Percentiles rank a stretch among this genome's conserved stretches.
Conservation (phyloP, 2,113 vertebrate genomes). For the Galbula dea region DNA sequence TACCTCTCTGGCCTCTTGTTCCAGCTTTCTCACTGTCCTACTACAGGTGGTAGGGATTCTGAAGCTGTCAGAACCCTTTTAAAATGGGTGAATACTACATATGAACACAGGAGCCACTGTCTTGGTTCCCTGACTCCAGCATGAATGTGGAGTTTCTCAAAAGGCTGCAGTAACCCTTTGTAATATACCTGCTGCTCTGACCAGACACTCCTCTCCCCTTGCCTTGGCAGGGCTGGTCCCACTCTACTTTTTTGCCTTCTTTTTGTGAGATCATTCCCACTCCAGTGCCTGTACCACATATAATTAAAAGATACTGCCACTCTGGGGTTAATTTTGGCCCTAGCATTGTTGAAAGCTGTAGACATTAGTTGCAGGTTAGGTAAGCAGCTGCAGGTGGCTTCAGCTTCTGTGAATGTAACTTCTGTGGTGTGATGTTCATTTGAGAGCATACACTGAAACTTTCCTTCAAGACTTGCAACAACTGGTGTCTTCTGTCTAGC, state of each 20-base stretch:
- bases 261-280: background rate
- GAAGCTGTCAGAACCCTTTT: background rate
- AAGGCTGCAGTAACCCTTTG: background rate
- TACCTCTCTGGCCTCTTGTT: background rate
- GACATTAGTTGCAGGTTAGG: background rate
- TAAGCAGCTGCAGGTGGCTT: background rate
- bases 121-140: background rate
- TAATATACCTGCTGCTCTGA: background rate
- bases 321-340: background rate
- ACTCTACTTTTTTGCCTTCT: background rate
- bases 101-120: background rate
- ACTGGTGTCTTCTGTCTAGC: fast-evolving
- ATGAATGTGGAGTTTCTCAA: background rate
- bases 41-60: background rate
- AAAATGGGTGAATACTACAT: fast-evolving
- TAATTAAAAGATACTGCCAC: background rate
- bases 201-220: background rate
- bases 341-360: background rate
- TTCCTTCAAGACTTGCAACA: background rate
- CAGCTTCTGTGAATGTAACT: background rate
- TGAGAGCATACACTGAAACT: background rate
- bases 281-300: background rate
- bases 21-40: background rate
- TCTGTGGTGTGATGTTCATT: background rate
- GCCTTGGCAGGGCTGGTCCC: background rate